A percentile compares a stretch with the other conserved stretches of the same genome.
Evolutionary conservation across 2,797 vertebrate genomes (phyloP).

Genomic region (Nannoperca australis): DNA sequence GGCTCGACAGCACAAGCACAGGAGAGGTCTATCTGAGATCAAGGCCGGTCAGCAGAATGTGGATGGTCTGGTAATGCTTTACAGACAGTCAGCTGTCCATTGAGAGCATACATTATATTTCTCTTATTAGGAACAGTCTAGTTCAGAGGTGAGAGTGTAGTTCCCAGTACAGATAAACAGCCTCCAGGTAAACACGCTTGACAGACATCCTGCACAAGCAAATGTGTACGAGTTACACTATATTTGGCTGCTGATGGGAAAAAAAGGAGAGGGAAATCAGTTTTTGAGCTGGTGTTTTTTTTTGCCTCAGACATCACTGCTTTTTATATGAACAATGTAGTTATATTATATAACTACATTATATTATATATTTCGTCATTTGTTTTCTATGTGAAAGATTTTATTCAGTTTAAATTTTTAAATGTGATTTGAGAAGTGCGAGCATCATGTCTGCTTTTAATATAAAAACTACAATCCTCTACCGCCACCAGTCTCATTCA

Average conservation of each 20-base stretch:
- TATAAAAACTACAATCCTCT: conserved; percentile 26
- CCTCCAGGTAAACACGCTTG: conserved; percentile 48
- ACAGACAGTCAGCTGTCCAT: conserved; percentile 26
- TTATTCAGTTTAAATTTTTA: conserved; percentile 17
- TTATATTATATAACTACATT: conserved; percentile 1
- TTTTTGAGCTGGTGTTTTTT: not conserved
- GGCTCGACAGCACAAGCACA: conserved; percentile 37
- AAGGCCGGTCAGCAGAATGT: conserved; percentile 19
- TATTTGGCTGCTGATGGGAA: conserved; percentile 31
- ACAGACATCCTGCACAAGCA: conserved; percentile 49
- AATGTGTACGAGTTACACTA: conserved; percentile 47
- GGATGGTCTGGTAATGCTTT: not conserved
- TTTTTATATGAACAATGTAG: conserved; percentile 22
- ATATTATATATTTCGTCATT: conserved; percentile 31
- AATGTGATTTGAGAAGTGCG: conserved; percentile 10
- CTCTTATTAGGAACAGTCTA: conserved; percentile 47
- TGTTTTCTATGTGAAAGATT: conserved; percentile 26
- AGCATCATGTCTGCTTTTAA: conserved; percentile 10
- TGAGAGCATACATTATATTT: conserved; percentile 26
- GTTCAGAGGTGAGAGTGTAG: conserved; percentile 42
- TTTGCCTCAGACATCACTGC: conserved; percentile 21
- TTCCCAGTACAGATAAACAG: conserved; percentile 29
- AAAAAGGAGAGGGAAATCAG: conserved; percentile 12
- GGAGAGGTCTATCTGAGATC: conserved; percentile 32
- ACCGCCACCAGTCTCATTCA: not conserved